These are phyloP conservation scores for Paguma larvata DNA, from an alignment of 2,797 vertebrate genomes.

Conservation along the genomic window DNA sequence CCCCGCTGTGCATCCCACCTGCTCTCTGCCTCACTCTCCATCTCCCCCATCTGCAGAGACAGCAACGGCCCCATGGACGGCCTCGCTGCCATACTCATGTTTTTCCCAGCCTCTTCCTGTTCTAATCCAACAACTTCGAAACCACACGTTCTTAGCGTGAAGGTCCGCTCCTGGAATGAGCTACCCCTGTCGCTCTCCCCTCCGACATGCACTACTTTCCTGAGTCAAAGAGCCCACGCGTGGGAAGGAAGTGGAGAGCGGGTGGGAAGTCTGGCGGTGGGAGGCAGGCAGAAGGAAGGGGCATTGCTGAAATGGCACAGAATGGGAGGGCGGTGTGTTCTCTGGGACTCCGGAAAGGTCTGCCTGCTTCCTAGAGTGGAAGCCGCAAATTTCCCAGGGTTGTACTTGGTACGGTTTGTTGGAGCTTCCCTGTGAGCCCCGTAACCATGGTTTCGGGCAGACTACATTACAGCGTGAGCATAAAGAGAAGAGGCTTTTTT, in stretches of 20 bases:
- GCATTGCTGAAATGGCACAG: not conserved
- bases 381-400: conserved; percentile 69
- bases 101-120: not conserved
- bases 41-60: not conserved
- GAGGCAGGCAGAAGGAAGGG: not conserved
- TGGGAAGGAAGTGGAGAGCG: not conserved
- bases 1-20: not conserved
- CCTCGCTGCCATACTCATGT: not conserved
- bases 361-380: conserved; percentile 51
- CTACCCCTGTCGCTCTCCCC: not conserved
- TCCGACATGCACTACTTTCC: not conserved
- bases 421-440: conserved; percentile 76
- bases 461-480: conserved; percentile 81
- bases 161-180: conserved; percentile 36
- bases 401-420: conserved; percentile 80
- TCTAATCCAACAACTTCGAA: conserved; percentile 46
- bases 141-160: not conserved
- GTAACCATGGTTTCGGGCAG: conserved; percentile 88
- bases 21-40: not conserved
- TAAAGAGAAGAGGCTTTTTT: conserved; percentile 78
- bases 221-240: not conserved
- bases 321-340: not conserved
- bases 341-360: conserved; percentile 5
- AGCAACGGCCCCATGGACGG: not conserved
- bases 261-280: not conserved